Conservation (phyloP, 2,888 invertebrate species). For the Strigamia crassipes region DNA sequence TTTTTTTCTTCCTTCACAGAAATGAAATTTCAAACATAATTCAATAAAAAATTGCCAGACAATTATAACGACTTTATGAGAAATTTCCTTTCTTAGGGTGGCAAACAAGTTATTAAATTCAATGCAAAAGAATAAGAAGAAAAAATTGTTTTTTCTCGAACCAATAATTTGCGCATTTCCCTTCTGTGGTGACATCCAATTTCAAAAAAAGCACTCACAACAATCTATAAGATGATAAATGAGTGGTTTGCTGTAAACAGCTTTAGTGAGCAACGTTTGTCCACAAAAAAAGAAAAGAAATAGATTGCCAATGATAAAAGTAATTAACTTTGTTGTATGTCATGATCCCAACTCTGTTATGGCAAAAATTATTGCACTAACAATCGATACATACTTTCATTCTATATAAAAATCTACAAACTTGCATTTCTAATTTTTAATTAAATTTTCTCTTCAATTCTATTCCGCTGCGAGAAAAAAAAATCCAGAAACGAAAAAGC, state of each 20-base stretch:
- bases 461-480: background rate
- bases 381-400: background rate
- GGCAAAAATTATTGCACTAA: background rate
- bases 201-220: background rate
- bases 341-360: background rate
- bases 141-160: background rate
- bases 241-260: conserved; percentile 16
- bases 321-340: background rate
- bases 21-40: background rate
- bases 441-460: background rate
- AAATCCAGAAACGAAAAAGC: background rate
- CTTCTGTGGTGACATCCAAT: background rate
- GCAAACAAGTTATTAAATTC: conserved; percentile 20
- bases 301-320: background rate
- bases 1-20: background rate
- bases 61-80: background rate
- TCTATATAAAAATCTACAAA: too few species aligned
- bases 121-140: background rate
- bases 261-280: background rate
- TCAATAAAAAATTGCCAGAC: background rate
- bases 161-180: background rate
- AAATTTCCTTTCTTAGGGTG: background rate
- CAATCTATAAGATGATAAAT: conserved; percentile 8
- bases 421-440: too few species aligned
- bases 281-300: background rate